These are phyloP conservation scores for Alosa alosa DNA, from an alignment of 2,113 vertebrate genomes.

Conservation along the genomic window DNA sequence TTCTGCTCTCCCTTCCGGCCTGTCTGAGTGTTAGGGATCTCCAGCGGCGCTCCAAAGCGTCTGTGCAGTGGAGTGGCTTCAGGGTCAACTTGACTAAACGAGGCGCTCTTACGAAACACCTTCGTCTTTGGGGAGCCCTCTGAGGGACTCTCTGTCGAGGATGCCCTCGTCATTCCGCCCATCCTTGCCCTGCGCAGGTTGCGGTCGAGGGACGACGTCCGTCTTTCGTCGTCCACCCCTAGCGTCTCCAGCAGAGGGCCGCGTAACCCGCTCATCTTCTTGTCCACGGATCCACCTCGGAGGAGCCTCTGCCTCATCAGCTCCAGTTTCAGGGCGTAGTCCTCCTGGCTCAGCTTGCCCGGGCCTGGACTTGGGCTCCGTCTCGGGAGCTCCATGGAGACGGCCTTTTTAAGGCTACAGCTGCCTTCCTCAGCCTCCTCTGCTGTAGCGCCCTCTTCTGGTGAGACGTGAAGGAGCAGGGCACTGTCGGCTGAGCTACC, in stretches of 20 bases:
- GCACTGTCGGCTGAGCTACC: conserved; percentile 89
- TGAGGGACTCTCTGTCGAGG: conserved; percentile 76
- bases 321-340: conserved; percentile 87
- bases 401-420: conserved; percentile 77
- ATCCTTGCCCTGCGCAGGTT: conserved; percentile 58
- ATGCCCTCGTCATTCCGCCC: conserved; percentile 72
- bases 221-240: conserved; percentile 74
- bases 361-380: conserved; percentile 78
- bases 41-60: conserved; percentile 84
- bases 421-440: conserved; percentile 40
- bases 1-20: conserved; percentile 53
- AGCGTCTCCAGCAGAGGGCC: conserved; percentile 91
- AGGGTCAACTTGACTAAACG: conserved; percentile 84
- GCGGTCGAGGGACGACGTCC: conserved; percentile 49
- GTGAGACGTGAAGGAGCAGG: conserved; percentile 72
- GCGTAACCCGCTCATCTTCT: conserved; percentile 89
- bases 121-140: conserved; percentile 67
- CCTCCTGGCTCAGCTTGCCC: conserved; percentile 77
- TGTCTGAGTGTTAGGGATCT: conserved; percentile 77
- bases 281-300: conserved; percentile 74
- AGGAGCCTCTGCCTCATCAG: conserved; percentile 88
- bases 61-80: conserved; percentile 85
- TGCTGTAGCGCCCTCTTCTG: conserved; percentile 45
- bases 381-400: conserved; percentile 82
- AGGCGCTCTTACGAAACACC: conserved; percentile 84